Conservation (phyloP, 2,113 vertebrate genomes). For the Dissostichus mawsoni region DNA sequence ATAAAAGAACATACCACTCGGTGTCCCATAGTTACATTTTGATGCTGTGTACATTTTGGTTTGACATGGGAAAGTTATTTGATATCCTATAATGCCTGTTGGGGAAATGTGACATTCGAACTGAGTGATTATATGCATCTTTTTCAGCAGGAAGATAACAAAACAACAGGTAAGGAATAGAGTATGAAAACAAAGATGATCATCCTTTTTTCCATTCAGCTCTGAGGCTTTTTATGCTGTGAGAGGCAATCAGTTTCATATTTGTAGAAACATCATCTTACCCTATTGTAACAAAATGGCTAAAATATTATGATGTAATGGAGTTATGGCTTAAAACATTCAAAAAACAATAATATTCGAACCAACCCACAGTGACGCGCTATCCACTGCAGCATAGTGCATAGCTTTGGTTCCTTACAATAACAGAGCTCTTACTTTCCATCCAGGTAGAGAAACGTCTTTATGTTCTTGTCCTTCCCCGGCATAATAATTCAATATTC, state of each 20-base stretch:
- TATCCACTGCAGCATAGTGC: constrained; percentile 6
- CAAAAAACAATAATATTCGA: constrained; percentile 18
- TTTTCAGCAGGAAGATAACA: background rate
- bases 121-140: constrained; percentile 14
- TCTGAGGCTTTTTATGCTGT: constrained; percentile 1
- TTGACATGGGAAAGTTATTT: background rate
- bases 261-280: background rate
- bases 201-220: background rate
- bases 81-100: background rate
- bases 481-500: constrained; percentile 14
- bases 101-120: background rate
- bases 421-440: constrained; percentile 3
- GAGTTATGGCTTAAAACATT: constrained; percentile 23
- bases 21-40: background rate
- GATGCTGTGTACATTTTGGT: background rate
- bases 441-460: constrained; percentile 10
- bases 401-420: constrained; percentile 39
- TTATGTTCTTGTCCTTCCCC: constrained; percentile 9
- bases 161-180: constrained; percentile 7
- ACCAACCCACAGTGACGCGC: background rate
- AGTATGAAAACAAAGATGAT: background rate
- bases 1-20: background rate
- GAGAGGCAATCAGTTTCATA: background rate
- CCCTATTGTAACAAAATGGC: background rate
- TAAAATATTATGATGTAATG: background rate